Evolutionary conservation across 1,140 invertebrate species (phyloP), one percentile per base, ranked within the genome.

Genomic region (Ceratina japonica): DNA sequence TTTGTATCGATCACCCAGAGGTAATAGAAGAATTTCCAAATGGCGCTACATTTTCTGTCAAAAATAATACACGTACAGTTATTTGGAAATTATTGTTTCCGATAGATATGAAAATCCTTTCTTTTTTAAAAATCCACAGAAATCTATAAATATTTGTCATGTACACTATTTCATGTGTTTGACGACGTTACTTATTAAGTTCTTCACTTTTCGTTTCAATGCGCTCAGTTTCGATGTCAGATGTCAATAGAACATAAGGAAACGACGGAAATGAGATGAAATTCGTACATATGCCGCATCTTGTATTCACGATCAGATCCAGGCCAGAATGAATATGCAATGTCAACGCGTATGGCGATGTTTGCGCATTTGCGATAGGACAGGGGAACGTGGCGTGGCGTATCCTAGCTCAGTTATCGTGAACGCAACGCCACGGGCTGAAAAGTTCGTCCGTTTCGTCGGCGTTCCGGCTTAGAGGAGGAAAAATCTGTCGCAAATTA

Each of bases 401-500:
- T 44, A 44, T 75, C 52, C n/a, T 27, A 24, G 51, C 15, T 54
- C 52, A 49, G 31, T 84, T 72, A 83, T 83, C 37, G 54, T 16
- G 54, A 56, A 18, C 81, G 74, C 77, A 7, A 44, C 27, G 27
- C 8, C 54, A 69, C 66, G 49, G 59, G 13, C 44, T 59, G 58
- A 83, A 66, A 76, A 61, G 74, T 83, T 75, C 49, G 20, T 54
- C 13, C 70, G 54, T 79, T 22, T 20, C 62, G 77, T 82, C 63
- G 82, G 69, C 61, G 54, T 80, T 80, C 62, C 72, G 68, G 68
- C 77, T 84, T 83, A 80, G 63, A 4, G 20, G 59, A 56, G 37
- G 59, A 66, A 73, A 80, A 84, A 84, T 84, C 59, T 62, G 58
- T 61, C 62, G 31, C 37, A 64, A 51, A 16, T 70, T 72, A 69